Evolutionary conservation across 2,888 invertebrate species (phyloP).

Genomic region (Hypsopygia costalis): DNA sequence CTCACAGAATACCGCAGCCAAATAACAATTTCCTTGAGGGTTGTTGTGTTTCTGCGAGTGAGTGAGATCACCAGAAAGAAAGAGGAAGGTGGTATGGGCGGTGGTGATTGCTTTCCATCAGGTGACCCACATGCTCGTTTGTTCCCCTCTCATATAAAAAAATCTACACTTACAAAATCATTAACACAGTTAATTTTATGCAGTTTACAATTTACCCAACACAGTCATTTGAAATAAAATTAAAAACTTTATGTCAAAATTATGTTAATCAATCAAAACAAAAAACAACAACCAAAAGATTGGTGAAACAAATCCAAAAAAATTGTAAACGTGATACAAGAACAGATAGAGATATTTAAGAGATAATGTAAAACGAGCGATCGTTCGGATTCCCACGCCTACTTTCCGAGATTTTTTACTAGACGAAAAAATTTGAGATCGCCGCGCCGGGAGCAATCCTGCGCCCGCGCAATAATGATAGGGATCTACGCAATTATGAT

Average conservation of each 20-base stretch:
- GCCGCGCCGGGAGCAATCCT: conserved; percentile 11
- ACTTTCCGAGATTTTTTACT: conserved; percentile 38
- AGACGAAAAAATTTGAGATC: conserved; percentile 20
- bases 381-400: conserved; percentile 52
- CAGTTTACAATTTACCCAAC: no score
- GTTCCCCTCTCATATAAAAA: no score
- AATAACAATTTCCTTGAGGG: no score
- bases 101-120: no score
- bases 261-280: conserved; percentile 15
- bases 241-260: background rate
- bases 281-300: conserved; percentile 2
- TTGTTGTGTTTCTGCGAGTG: no score
- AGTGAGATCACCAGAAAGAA: no score
- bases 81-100: no score
- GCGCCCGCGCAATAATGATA: conserved; percentile 63
- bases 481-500: conserved; percentile 65
- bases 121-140: no score
- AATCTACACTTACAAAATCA: no score
- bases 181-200: no score
- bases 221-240: no score
- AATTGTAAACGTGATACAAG: conserved; percentile 3
- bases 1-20: no score
- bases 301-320: conserved; percentile 14
- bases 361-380: conserved; percentile 48
- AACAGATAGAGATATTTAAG: conserved; percentile 49